These are phyloP conservation scores for Lamellibrachia satsuma DNA, from an alignment of 2,888 invertebrate genomes.

Conservation along the genomic window DNA sequence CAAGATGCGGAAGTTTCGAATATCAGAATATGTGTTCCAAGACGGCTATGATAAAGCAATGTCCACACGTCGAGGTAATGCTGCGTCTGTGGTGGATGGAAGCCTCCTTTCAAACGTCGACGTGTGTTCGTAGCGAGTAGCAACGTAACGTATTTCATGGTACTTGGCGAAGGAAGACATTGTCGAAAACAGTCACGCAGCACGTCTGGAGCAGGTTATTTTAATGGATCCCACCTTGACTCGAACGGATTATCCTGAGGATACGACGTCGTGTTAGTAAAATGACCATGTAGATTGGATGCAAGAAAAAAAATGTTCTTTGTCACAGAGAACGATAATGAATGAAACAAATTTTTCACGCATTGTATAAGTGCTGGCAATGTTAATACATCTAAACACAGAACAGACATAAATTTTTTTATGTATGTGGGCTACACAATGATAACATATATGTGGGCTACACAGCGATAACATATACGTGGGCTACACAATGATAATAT, in stretches of 20 bases:
- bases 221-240: neutral
- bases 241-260: neutral
- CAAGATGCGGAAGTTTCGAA: neutral
- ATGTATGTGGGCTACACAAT: neutral
- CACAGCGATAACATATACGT: too few relatives aligned
- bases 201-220: too few relatives aligned
- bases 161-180: too few relatives aligned
- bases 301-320: neutral
- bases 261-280: neutral
- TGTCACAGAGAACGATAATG: neutral
- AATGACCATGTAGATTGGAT: neutral
- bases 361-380: neutral
- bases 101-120: neutral
- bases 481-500: too few relatives aligned
- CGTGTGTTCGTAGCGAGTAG: neutral
- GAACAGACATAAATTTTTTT: neutral
- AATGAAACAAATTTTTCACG: neutral
- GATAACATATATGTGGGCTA: neutral
- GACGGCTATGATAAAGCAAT: neutral
- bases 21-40: neutral
- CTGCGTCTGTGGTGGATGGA: neutral
- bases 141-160: neutral
- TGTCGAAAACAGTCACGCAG: too few relatives aligned
- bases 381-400: neutral
- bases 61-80: neutral